Evolutionary conservation across 2,888 invertebrate genomes (phyloP).

Genomic region (Muschampia plurimacula): DNA sequence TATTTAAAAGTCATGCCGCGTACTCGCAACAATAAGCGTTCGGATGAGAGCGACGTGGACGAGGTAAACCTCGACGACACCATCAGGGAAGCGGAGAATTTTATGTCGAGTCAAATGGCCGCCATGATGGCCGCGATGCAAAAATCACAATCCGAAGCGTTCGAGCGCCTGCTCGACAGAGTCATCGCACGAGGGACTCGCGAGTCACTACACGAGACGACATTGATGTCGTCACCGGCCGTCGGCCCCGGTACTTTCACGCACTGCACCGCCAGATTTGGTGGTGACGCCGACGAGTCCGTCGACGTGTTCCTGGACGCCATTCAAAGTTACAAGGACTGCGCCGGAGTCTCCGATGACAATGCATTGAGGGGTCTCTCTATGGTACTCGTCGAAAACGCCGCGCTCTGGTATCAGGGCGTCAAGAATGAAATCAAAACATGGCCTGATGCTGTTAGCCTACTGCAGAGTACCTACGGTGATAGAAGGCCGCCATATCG

Average conservation of each 20-base stretch:
- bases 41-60: not conserved
- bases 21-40: not conserved
- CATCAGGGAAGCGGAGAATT: not conserved
- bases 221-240: not conserved
- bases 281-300: slow-evolving; percentile 13
- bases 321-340: not conserved
- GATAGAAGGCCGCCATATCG: no score
- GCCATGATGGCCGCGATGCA: slow-evolving; percentile 15
- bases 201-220: not conserved
- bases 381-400: no score
- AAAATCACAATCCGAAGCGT: not conserved
- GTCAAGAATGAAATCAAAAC: no score
- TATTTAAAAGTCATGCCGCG: not conserved
- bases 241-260: slow-evolving; percentile 7
- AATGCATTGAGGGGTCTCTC: no score
- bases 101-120: not conserved
- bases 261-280: slow-evolving; percentile 9
- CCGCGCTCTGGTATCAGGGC: no score
- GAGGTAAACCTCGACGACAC: not conserved
- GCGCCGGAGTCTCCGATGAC: not conserved
- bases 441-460: no score
- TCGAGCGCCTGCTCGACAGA: slow-evolving; percentile 1
- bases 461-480: no score
- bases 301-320: slow-evolving; percentile 8
- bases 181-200: not conserved